Conservation (phyloP, 1,140 invertebrate genomes). For the Gryllus bimaculatus region DNA sequence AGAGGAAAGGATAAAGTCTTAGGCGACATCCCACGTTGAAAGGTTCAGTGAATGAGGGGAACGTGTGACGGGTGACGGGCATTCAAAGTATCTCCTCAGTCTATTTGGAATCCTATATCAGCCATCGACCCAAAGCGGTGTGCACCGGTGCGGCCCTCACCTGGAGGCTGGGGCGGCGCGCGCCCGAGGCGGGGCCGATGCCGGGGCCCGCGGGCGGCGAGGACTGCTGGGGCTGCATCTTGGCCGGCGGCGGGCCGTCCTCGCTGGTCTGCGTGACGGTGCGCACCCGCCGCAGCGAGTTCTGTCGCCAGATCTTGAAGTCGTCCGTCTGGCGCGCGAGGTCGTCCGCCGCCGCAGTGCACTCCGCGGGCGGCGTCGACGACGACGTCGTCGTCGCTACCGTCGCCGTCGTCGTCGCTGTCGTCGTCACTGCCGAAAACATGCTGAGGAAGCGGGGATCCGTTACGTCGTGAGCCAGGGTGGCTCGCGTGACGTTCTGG, state of each 20-base stretch:
- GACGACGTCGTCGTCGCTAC: too few species aligned
- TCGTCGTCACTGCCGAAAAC: not conserved
- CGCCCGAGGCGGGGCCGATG: not conserved
- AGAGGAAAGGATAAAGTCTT: too few species aligned
- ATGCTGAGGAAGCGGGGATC: slow-evolving; percentile 20
- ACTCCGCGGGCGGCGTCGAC: not conserved
- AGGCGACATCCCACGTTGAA: too few species aligned
- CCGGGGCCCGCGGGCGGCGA: not conserved
- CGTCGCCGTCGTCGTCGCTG: too few species aligned
- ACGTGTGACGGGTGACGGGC: too few species aligned
- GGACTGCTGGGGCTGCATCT: not conserved
- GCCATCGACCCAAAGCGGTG: too few species aligned
- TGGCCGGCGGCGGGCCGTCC: slow-evolving; percentile 11
- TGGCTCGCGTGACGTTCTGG: too few species aligned
- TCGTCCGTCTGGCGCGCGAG: not conserved
- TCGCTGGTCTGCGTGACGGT: slow-evolving; percentile 8
- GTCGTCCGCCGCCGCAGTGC: not conserved
- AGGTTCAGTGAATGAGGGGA: too few species aligned
- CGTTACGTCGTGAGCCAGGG: slow-evolving; percentile 19
- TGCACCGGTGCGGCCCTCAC: not conserved
- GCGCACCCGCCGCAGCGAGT: slow-evolving; percentile 2
- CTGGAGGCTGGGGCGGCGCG: not conserved
- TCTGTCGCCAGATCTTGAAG: too few species aligned
- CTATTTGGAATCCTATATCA: too few species aligned
- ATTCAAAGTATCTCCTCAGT: too few species aligned